These are phyloP conservation scores for Stegastes partitus DNA, from an alignment of 2,113 vertebrate genomes.

Conservation along the genomic window DNA sequence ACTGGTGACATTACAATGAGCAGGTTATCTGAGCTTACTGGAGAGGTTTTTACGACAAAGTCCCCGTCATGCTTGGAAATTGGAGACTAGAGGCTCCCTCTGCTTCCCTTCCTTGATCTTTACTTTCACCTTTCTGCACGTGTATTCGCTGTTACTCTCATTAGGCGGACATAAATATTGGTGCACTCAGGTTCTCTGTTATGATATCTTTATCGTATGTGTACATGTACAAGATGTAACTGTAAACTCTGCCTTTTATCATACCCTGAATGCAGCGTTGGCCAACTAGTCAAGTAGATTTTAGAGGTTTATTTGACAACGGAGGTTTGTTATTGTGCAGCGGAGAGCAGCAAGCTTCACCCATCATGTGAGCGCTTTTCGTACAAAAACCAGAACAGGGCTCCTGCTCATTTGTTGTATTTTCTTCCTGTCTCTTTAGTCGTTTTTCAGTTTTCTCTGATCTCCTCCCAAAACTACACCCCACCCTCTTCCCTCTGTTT, in stretches of 20 bases:
- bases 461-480: constrained; percentile 58
- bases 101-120: neutral
- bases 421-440: constrained; percentile 61
- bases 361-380: constrained; percentile 41
- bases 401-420: constrained; percentile 62
- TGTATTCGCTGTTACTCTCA: constrained; percentile 61
- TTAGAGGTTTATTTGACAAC: constrained; percentile 74
- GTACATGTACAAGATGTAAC: constrained; percentile 51
- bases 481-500: constrained; percentile 62
- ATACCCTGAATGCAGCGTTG: constrained; percentile 3
- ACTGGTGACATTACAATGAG: neutral
- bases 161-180: constrained; percentile 64
- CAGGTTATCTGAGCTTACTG: constrained; percentile 34
- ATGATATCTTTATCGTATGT: constrained; percentile 75
- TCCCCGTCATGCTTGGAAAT: constrained; percentile 43
- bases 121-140: constrained; percentile 24
- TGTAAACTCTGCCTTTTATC: constrained; percentile 76
- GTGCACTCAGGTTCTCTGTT: constrained; percentile 50
- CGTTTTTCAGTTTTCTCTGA: constrained; percentile 65
- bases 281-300: constrained; percentile 36
- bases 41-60: constrained; percentile 36
- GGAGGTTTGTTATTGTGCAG: constrained; percentile 70
- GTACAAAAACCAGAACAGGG: constrained; percentile 35
- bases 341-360: constrained; percentile 18
- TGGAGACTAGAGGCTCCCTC: neutral